Evolutionary conservation across 1,140 invertebrate genomes (phyloP).

Genomic region (Drosophila biarmipes): DNA sequence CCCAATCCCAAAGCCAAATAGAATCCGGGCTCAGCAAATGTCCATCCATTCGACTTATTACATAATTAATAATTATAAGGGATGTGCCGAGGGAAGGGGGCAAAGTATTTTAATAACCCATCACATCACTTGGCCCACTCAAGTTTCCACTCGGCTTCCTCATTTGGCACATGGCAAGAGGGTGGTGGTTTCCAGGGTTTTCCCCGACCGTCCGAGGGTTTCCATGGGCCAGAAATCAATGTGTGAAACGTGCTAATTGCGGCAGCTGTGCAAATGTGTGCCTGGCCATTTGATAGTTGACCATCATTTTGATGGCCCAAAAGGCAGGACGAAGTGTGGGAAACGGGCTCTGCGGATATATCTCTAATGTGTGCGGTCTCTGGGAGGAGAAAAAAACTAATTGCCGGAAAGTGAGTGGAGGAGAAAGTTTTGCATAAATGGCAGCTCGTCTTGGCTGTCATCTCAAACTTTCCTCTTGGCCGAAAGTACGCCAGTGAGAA

Average conservation of each 20-base stretch:
- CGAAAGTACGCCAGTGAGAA: conserved; percentile 57
- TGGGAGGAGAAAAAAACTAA: conserved; percentile 50
- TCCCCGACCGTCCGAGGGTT: no score
- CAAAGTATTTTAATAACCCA: conserved; percentile 74
- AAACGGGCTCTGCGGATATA: conserved; percentile 23
- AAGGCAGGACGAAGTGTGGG: neutral
- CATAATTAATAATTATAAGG: conserved; percentile 77
- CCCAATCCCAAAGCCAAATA: conserved; percentile 55
- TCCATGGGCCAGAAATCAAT: conserved; percentile 65
- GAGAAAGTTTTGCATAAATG: conserved; percentile 78
- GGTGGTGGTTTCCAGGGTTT: neutral
- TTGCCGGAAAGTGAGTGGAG: conserved; percentile 53
- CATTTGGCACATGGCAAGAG: conserved; percentile 16
- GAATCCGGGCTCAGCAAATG: conserved; percentile 43
- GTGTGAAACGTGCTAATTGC: conserved; percentile 82
- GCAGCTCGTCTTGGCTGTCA: conserved; percentile 50
- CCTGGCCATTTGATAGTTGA: conserved; percentile 75
- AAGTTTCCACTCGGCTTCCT: conserved; percentile 36
- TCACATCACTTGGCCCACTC: conserved; percentile 29
- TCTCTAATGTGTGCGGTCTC: conserved; percentile 58
- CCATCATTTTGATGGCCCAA: conserved; percentile 73
- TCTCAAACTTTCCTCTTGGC: conserved; percentile 55
- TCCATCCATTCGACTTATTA: conserved; percentile 61
- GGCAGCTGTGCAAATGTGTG: conserved; percentile 81
- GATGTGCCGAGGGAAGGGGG: conserved; percentile 2